phyloP scores from a whole-genome alignment of 2,797 vertebrate species.

The Parotocinclus haroldoi region DNA sequence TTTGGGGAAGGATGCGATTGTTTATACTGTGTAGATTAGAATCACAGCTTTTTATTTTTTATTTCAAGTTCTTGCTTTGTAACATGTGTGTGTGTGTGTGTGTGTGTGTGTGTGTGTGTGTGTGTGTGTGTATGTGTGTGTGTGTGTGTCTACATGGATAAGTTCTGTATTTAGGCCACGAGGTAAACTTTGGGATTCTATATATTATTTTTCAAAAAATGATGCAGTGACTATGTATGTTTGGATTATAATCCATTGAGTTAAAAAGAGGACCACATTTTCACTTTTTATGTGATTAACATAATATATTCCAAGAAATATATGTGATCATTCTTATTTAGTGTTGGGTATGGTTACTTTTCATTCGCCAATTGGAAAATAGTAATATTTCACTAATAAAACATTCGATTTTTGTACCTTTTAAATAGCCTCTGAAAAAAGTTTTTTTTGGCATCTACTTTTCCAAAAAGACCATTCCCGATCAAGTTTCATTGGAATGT shows the following conservation, averaged over 20 bases:
- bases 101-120: slow-evolving; percentile 56
- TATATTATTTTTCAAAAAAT: background rate
- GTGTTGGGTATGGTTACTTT: too few species aligned
- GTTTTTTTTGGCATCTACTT: too few species aligned
- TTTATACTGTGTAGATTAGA: slow-evolving; percentile 62
- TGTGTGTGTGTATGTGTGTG: slow-evolving; percentile 49
- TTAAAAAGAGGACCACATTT: slow-evolving; percentile 4
- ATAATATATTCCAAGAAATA: too few species aligned
- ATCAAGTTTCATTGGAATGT: too few species aligned
- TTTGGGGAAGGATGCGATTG: slow-evolving; percentile 57
- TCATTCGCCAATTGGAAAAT: too few species aligned
- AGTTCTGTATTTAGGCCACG: slow-evolving; percentile 41
- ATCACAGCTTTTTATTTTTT: slow-evolving; percentile 1
- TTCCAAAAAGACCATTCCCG: too few species aligned
- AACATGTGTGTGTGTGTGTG: too few species aligned
- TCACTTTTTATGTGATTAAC: background rate
- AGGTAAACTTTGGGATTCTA: slow-evolving; percentile 30
- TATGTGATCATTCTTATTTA: background rate
- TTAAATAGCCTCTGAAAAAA: too few species aligned
- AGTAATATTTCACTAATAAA: too few species aligned
- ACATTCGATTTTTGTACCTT: too few species aligned
- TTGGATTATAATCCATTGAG: background rate
- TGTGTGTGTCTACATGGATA: slow-evolving; percentile 45
- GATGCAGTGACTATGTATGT: background rate
- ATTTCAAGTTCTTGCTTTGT: slow-evolving; percentile 25